These are phyloP conservation scores for Proteles cristata DNA, from an alignment of 2,113 vertebrate species.

Conservation along the genomic window DNA sequence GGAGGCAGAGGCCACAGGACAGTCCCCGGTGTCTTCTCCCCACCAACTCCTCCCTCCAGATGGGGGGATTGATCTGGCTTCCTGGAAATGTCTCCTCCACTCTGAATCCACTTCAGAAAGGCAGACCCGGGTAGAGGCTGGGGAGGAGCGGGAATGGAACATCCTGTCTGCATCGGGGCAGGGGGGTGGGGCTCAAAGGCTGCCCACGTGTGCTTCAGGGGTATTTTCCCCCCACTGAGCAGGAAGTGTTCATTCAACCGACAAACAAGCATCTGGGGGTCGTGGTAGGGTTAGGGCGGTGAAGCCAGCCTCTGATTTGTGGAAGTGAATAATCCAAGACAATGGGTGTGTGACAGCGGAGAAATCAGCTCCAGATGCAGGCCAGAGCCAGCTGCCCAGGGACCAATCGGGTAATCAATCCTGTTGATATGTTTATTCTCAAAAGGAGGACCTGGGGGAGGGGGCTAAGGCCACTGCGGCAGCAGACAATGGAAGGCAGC, in stretches of 20 bases:
- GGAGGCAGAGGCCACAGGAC: not conserved
- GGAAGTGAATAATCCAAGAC: constrained; percentile 63
- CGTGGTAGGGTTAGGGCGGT: constrained; percentile 63
- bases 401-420: constrained; percentile 68
- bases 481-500: constrained; percentile 70
- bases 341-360: constrained; percentile 57
- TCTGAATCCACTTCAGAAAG: constrained; percentile 56
- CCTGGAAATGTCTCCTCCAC: constrained; percentile 63
- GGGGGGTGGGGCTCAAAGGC: not conserved
- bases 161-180: constrained; percentile 59
- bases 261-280: constrained; percentile 75
- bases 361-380: constrained; percentile 72
- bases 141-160: constrained; percentile 59
- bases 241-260: constrained; percentile 67
- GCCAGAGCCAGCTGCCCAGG: constrained; percentile 62
- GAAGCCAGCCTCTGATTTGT: constrained; percentile 64
- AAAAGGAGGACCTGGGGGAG: constrained; percentile 29
- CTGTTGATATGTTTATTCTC: constrained; percentile 72
- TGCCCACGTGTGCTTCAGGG: constrained; percentile 11
- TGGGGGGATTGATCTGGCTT: not conserved
- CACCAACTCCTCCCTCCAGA: not conserved
- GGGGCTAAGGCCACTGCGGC: not conserved
- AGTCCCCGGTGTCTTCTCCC: not conserved
- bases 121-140: constrained; percentile 13
- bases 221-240: not conserved